Evolutionary conservation across 2,888 invertebrate genomes (phyloP).

Genomic region (Drosophila dives): DNA sequence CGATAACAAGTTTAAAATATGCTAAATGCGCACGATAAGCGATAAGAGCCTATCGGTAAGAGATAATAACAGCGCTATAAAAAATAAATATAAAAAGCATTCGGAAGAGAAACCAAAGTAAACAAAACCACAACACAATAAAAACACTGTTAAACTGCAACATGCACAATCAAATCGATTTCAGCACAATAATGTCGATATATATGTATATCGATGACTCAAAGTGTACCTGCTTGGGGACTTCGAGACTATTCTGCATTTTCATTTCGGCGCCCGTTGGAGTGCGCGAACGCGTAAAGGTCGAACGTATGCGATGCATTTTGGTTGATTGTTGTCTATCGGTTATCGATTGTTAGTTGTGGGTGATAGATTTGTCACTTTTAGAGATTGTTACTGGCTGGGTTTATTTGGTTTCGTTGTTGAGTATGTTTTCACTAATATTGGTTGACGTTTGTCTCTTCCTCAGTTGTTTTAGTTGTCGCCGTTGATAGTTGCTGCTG

Average conservation of each 20-base stretch:
- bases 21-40: not conserved
- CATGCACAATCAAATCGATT: conserved; percentile 3
- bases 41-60: conserved; percentile 3
- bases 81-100: not conserved
- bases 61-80: not conserved
- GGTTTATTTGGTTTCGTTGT: not conserved
- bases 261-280: conserved; percentile 96
- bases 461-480: not conserved
- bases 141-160: not conserved
- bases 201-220: not conserved
- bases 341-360: not conserved
- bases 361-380: not conserved
- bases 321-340: conserved; percentile 4
- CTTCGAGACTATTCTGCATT: conserved; percentile 95
- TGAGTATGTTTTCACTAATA: not conserved
- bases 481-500: not conserved
- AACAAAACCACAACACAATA: not conserved
- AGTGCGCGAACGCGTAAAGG: conserved; percentile 94
- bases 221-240: conserved; percentile 91
- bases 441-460: not conserved
- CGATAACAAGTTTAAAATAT: conserved; percentile 2
- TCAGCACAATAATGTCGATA: conserved; percentile 2
- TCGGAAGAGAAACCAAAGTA: not conserved
- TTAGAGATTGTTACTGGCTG: not conserved
- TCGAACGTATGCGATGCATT: conserved; percentile 89